Percentiles rank a stretch among this genome's conserved stretches.
Evolutionary conservation across 2,888 invertebrate genomes (phyloP).

Genomic region (Sminthurinus aureus): DNA sequence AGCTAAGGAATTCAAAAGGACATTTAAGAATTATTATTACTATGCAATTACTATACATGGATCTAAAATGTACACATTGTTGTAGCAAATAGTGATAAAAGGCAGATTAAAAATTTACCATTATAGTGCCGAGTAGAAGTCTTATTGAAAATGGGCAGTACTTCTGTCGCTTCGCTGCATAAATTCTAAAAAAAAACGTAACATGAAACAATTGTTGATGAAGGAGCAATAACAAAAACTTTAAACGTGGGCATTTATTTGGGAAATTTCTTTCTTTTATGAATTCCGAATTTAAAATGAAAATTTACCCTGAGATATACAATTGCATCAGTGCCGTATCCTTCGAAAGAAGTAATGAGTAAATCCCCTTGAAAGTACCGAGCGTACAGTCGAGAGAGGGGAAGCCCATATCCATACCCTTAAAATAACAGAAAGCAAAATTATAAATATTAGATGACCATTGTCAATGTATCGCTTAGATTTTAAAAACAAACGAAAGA

Average conservation of each 20-base stretch:
- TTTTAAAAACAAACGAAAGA: background rate
- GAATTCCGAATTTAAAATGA: background rate
- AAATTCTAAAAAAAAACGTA: conserved; percentile 74
- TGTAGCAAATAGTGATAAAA: too few species aligned
- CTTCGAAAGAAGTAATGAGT: conserved; percentile 91
- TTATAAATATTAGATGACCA: too few species aligned
- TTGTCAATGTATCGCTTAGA: background rate
- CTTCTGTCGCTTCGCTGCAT: conserved; percentile 95
- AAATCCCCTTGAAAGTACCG: conserved; percentile 98
- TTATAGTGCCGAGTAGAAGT: conserved; percentile 90
- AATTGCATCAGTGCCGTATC: conserved; percentile 95
- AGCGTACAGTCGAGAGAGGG: conserved; percentile 94
- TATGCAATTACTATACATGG: too few species aligned
- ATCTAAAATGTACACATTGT: too few species aligned
- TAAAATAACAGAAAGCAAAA: conserved; percentile 42
- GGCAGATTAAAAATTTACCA: too few species aligned
- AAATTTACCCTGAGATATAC: conserved; percentile 89
- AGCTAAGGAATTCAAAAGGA: too few species aligned
- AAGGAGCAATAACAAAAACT: background rate
- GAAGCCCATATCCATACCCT: conserved; percentile 96
- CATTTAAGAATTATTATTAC: too few species aligned
- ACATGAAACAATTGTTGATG: background rate
- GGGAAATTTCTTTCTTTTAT: too few species aligned
- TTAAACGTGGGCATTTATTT: too few species aligned
- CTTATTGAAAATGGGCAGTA: conserved; percentile 96